Evolutionary conservation across 2,113 vertebrate species (phyloP).

Genomic region (Heptranchias perlo): DNA sequence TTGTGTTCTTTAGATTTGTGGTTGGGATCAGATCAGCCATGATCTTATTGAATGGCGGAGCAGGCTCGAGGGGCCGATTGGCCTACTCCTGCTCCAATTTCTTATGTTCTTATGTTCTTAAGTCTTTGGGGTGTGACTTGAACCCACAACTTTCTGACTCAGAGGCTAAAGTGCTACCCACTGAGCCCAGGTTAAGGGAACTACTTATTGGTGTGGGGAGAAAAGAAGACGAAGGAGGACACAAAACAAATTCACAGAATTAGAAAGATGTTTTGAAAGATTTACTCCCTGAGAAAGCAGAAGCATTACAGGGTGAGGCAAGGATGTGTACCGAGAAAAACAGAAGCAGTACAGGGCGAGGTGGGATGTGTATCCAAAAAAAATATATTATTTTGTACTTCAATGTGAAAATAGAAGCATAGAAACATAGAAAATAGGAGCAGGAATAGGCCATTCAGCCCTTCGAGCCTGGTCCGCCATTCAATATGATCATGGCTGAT

Average conservation of each 20-base stretch:
- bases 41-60: too few species aligned
- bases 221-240: neutral
- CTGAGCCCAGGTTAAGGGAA: neutral
- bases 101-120: too few species aligned
- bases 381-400: neutral
- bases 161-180: neutral
- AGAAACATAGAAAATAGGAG: too few species aligned
- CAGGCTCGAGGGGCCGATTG: too few species aligned
- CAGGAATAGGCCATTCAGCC: too few species aligned
- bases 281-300: neutral
- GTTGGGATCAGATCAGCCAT: too few species aligned
- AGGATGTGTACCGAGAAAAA: neutral
- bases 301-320: neutral
- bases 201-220: neutral
- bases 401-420: too few species aligned
- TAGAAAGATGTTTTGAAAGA: neutral
- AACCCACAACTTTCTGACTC: neutral
- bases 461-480: too few species aligned
- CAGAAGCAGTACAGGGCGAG: neutral
- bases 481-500: too few species aligned
- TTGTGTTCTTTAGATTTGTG: too few species aligned
- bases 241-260: neutral
- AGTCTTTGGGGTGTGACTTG: neutral
- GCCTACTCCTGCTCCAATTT: too few species aligned
- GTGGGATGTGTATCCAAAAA: neutral